These are phyloP conservation scores for Lepilemur ruficaudatus DNA, from an alignment of 2,797 vertebrate genomes.

Conservation along the genomic window DNA sequence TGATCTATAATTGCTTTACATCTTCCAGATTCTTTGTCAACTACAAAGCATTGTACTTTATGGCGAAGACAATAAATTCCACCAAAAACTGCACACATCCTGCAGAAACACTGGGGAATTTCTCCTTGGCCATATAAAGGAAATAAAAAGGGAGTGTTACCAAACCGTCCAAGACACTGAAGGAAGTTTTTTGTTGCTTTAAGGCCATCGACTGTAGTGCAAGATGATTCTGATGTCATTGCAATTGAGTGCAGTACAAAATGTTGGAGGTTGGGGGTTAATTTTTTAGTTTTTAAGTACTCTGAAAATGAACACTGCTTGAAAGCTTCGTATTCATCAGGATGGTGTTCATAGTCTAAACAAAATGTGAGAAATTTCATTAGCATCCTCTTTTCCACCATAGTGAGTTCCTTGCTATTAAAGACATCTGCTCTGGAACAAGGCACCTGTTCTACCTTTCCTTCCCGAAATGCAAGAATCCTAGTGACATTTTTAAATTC, in stretches of 20 bases:
- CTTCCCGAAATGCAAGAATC: conserved; percentile 90
- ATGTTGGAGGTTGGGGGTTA: conserved; percentile 92
- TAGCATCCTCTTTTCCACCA: conserved; percentile 96
- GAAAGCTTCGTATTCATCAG: conserved; percentile 89
- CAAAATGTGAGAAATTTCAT: conserved; percentile 98
- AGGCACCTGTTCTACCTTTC: conserved; percentile 92
- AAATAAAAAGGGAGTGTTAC: conserved; percentile 96
- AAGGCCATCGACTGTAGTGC: conserved; percentile 87
- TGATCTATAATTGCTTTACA: conserved; percentile 94
- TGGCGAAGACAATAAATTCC: conserved; percentile 96
- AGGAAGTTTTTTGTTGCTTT: conserved; percentile 93
- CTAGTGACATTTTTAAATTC: conserved; percentile 96
- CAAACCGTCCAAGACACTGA: conserved; percentile 93
- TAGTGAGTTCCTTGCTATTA: conserved; percentile 92
- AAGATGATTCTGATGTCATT: conserved; percentile 90
- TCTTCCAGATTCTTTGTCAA: conserved; percentile 88
- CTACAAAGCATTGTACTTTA: conserved; percentile 88
- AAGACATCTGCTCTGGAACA: conserved; percentile 97
- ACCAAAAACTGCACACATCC: conserved; percentile 96
- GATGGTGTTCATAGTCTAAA: conserved; percentile 91
- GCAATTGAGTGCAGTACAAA: conserved; percentile 95
- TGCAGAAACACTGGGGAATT: conserved; percentile 97
- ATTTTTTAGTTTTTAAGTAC: conserved; percentile 88
- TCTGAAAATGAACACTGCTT: conserved; percentile 86
- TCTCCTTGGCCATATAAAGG: conserved; percentile 96